Evolutionary conservation across 2,797 vertebrate genomes (phyloP).

Genomic region (Chloroceryle inda): DNA sequence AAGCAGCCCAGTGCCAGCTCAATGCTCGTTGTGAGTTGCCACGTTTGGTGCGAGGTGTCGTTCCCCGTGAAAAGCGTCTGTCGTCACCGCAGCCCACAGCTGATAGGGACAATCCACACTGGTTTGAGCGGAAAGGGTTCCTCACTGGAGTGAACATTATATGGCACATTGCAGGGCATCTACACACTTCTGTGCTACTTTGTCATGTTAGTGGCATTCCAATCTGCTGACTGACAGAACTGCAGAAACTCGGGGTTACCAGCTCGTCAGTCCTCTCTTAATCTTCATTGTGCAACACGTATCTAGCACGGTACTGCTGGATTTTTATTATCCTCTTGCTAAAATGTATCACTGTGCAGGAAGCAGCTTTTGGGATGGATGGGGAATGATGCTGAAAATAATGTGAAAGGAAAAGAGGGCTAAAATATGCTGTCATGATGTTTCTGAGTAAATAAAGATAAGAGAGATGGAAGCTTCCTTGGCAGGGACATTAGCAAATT

Average conservation of each 20-base stretch:
- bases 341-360: not conserved
- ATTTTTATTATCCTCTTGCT: not conserved
- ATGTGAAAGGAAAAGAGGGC: not conserved
- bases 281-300: not conserved
- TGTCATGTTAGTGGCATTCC: not conserved
- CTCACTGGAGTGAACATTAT: not conserved
- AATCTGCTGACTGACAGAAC: not conserved
- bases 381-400: not conserved
- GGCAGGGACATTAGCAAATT: slow-evolving; percentile 48
- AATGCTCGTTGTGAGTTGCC: not conserved
- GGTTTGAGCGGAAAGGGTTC: not conserved
- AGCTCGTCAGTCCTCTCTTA: not conserved
- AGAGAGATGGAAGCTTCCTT: not conserved
- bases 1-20: not conserved
- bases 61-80: not conserved
- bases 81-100: accelerated
- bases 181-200: not conserved
- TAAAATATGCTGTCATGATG: not conserved
- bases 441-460: slow-evolving; percentile 69
- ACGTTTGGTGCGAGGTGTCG: not conserved
- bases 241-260: not conserved
- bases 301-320: not conserved
- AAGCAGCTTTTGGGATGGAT: slow-evolving; percentile 9
- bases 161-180: not conserved
- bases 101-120: accelerated